phyloP scores from a whole-genome alignment of 1,140 invertebrate species.

The Halesus radiatus region DNA sequence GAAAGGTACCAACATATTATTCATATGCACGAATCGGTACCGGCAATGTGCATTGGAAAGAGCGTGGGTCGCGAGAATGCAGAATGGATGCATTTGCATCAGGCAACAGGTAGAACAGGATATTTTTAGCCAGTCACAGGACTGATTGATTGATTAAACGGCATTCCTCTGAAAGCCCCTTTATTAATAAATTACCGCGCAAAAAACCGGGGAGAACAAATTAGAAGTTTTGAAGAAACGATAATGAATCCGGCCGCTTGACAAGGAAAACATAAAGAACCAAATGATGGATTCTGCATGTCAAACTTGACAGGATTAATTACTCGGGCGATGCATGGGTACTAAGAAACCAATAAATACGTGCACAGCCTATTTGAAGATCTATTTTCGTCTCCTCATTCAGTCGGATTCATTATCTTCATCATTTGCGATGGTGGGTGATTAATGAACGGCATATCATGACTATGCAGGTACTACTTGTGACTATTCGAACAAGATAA shows the following conservation, averaged over 20 bases:
- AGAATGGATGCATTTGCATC: constrained; percentile 30
- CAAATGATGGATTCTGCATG: neutral
- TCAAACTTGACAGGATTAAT: neutral
- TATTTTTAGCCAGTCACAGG: constrained; percentile 40
- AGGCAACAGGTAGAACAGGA: constrained; percentile 4
- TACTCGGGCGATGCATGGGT: neutral
- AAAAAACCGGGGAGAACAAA: constrained; percentile 13
- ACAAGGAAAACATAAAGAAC: neutral
- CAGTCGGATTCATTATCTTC: neutral
- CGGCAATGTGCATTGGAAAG: neutral
- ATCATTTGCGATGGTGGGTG: too few relatives aligned
- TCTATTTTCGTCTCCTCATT: neutral
- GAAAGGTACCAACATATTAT: neutral
- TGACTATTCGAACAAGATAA: neutral
- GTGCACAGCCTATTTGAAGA: neutral
- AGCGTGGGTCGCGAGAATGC: constrained; percentile 21
- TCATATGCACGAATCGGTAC: neutral
- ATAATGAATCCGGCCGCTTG: neutral
- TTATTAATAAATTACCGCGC: constrained; percentile 26
- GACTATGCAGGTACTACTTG: too few relatives aligned
- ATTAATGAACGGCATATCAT: too few relatives aligned
- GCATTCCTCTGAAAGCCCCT: constrained; percentile 18
- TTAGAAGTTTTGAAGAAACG: constrained; percentile 13
- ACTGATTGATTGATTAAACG: constrained; percentile 38
- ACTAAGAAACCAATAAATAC: neutral